Evolutionary conservation across 2,113 vertebrate genomes (phyloP).

Genomic region (Murina feae): DNA sequence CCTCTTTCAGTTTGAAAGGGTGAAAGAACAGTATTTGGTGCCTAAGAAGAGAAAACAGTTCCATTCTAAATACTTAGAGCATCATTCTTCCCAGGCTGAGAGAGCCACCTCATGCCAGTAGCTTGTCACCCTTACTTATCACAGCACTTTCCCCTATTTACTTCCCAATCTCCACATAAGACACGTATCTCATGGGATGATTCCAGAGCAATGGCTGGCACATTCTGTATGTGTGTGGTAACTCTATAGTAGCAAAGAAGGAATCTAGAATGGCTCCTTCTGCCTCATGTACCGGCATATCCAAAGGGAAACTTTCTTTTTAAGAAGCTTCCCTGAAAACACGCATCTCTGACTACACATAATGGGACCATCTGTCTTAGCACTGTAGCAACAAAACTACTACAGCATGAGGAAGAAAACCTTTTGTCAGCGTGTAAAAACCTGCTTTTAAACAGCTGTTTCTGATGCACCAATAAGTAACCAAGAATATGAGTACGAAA

Average conservation of each 20-base stretch:
- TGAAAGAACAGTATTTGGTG: background rate
- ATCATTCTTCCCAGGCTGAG: background rate
- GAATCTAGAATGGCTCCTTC: background rate
- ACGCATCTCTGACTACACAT: background rate
- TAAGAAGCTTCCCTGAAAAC: background rate
- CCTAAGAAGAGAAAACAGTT: background rate
- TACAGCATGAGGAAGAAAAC: background rate
- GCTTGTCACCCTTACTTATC: background rate
- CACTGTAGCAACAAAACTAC: background rate
- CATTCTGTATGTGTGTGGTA: background rate
- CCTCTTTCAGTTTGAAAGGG: background rate
- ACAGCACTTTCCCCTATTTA: background rate
- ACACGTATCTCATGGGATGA: background rate
- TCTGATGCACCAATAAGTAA: background rate
- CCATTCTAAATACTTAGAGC: background rate
- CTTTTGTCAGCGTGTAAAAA: background rate
- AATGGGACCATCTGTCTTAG: background rate
- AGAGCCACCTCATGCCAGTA: background rate
- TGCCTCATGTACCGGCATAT: background rate
- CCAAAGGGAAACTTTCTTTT: background rate
- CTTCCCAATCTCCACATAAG: background rate
- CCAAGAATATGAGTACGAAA: background rate
- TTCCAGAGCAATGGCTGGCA: background rate
- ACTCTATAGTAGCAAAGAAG: background rate
- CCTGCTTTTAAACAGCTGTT: background rate